Evolutionary conservation across 2,113 vertebrate genomes (phyloP).

Genomic region (Emydocephalus ijimae): DNA sequence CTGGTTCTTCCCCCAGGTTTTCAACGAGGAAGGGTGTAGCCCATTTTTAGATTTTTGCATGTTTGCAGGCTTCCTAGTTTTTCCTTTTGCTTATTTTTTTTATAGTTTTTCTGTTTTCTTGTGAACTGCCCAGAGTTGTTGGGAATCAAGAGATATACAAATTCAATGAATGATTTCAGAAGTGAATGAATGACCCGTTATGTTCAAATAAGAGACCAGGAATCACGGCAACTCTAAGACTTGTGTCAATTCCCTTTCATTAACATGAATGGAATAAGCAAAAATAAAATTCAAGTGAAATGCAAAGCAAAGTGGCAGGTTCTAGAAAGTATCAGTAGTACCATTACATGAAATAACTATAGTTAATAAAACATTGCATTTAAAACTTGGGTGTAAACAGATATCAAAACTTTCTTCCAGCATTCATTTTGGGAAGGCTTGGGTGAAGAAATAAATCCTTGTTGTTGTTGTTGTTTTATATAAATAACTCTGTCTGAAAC

Average conservation of each 20-base stretch:
- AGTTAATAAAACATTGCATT: not conserved
- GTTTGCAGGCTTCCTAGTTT: not conserved
- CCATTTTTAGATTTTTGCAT: not conserved
- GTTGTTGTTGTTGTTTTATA: not conserved
- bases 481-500: not conserved
- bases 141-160: not conserved
- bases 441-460: not conserved
- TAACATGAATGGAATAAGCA: not conserved
- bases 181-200: not conserved
- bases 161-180: not conserved
- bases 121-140: not conserved
- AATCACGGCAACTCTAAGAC: not conserved
- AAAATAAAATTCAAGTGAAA: not conserved
- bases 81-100: not conserved
- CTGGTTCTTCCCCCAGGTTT: not conserved
- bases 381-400: not conserved
- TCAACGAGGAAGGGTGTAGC: not conserved
- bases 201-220: not conserved
- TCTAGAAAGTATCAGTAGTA: not conserved
- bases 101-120: not conserved
- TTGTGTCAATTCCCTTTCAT: not conserved
- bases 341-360: not conserved
- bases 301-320: not conserved
- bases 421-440: not conserved
- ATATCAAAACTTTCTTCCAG: not conserved